Evolutionary conservation across 2,888 invertebrate genomes (phyloP).

Genomic region (Teinopalpus imperialis): DNA sequence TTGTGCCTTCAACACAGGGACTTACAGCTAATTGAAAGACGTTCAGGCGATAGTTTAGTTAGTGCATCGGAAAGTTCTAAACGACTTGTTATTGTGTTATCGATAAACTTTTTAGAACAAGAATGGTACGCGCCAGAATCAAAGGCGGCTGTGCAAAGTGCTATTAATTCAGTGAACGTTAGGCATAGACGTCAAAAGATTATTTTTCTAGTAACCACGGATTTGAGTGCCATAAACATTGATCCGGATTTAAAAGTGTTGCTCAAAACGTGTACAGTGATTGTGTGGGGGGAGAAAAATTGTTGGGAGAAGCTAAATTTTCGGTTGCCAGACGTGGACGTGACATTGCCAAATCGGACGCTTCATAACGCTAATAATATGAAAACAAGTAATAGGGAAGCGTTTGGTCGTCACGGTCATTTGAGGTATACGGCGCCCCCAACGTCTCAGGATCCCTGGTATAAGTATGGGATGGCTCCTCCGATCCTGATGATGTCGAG

Average conservation of each 20-base stretch:
- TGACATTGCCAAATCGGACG: slow-evolving; percentile 81
- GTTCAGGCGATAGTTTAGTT: slow-evolving; percentile 76
- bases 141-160: slow-evolving; percentile 89
- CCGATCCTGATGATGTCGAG: slow-evolving; percentile 82
- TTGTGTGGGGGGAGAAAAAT: slow-evolving; percentile 90
- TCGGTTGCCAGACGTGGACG: slow-evolving; percentile 90
- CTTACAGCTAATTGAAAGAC: slow-evolving; percentile 81
- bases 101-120: slow-evolving; percentile 89
- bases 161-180: slow-evolving; percentile 85
- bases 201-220: slow-evolving; percentile 78
- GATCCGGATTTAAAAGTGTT: slow-evolving; percentile 89
- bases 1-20: slow-evolving; percentile 87
- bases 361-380: slow-evolving; percentile 76
- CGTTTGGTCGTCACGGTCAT: slow-evolving; percentile 74
- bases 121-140: slow-evolving; percentile 93
- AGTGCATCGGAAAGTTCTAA: slow-evolving; percentile 83
- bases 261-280: slow-evolving; percentile 87
- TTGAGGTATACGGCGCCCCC: slow-evolving; percentile 78
- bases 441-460: slow-evolving; percentile 78
- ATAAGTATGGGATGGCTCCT: slow-evolving; percentile 76
- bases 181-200: slow-evolving; percentile 83
- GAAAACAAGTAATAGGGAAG: slow-evolving; percentile 73
- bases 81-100: slow-evolving; percentile 90
- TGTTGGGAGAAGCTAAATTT: slow-evolving; percentile 94
- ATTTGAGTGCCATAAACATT: slow-evolving; percentile 83